These are phyloP conservation scores for Nipponia nippon DNA, from an alignment of 2,113 vertebrate species.

Conservation along the genomic window DNA sequence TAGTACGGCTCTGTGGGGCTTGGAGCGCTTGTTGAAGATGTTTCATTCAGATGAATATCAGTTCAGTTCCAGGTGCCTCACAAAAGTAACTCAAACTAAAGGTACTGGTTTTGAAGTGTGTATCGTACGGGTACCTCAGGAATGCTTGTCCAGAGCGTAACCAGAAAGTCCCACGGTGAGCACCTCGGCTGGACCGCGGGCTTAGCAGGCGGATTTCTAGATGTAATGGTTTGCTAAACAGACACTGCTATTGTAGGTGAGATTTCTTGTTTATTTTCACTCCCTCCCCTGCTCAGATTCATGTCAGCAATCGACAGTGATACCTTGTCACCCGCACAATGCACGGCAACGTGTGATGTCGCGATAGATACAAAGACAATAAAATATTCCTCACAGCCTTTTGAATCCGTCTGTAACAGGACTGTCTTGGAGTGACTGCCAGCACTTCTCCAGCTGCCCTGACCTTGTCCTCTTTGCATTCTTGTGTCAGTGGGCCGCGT, in stretches of 20 bases:
- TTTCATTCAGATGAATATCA: fast-evolving
- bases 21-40: neutral
- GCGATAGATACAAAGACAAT: neutral
- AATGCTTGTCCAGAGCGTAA: neutral
- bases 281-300: neutral
- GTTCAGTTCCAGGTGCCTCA: neutral
- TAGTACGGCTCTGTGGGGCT: neutral
- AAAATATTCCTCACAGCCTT: neutral
- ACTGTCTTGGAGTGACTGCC: neutral
- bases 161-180: no score
- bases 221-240: neutral
- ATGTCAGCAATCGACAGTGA: fast-evolving
- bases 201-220: neutral
- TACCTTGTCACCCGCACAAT: neutral
- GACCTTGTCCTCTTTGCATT: neutral
- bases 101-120: neutral
- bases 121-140: neutral
- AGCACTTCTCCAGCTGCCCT: neutral
- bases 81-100: neutral
- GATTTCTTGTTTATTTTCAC: neutral
- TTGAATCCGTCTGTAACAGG: neutral
- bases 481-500: neutral
- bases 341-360: fast-evolving
- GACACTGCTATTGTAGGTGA: neutral
- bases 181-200: fast-evolving